Evolutionary conservation across 2,888 invertebrate species (phyloP), one percentile per base, ranked within the genome.

Genomic region (Brachylomia viminalis): DNA sequence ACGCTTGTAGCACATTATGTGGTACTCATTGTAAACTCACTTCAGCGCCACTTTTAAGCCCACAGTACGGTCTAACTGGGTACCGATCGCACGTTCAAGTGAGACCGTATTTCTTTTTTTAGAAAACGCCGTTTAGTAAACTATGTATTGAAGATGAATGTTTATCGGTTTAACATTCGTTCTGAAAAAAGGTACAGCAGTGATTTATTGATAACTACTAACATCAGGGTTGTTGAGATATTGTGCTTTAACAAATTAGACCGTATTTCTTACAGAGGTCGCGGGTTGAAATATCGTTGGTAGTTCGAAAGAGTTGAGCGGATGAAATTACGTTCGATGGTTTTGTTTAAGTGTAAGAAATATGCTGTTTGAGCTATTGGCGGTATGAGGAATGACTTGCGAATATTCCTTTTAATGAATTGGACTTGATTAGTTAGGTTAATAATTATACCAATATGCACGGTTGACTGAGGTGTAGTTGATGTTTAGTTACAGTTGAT

Each of bases 71-170:
- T 54, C 76, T 67, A 54, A 86, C 86, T 87, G 89, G 87, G 87
- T 89, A 88, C 89, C 90, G 91, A 92, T 92, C 90, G 91, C 83
- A 90, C 90, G 90, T 90, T 91, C 91, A 92, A 92, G 92, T 91
- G 92, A 87, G 90, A 91, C 90, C 90, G 88, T 91, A 90, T 89
- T 92, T 90, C 90, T 91, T 93, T 94, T 92, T 93, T 92, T 91
- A 90, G 88, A 91, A 80, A 90, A 90, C 88, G 86, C 91, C 92
- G 91, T 93, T 93, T 93, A 93, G 94, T 93, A 93, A 93, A 92
- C 92, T 93, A 91, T 90, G 91, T 92, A 93, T 93, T 90, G 91
- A 91, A 94, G 93, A 93, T 93, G 92, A 93, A 93, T 93, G 92
- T 93, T 92, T 93, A 93, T 92, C 90, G 92, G 90, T 90, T 90